Conservation (phyloP, 2,888 invertebrate species). For the Anthrax anthrax region DNA sequence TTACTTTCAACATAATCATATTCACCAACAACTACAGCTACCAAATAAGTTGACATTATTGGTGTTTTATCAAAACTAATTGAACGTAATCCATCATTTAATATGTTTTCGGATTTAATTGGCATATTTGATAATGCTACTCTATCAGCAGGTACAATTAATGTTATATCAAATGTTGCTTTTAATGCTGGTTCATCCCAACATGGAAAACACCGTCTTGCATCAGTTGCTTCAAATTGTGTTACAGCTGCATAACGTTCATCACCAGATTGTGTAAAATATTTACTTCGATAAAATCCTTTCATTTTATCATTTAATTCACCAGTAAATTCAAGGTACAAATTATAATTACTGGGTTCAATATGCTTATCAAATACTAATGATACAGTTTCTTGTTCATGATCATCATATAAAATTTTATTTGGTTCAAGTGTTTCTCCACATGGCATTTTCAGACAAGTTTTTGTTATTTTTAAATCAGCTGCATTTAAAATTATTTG, state of each 20-base stretch:
- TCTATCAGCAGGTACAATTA: conserved; percentile 65
- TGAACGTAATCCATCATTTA: conserved; percentile 36
- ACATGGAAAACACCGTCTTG: conserved; percentile 88
- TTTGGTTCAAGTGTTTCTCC: conserved; percentile 24
- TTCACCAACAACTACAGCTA: conserved; percentile 89
- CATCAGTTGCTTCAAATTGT: conserved; percentile 84
- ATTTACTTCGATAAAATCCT: conserved; percentile 89
- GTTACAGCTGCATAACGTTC: conserved; percentile 77
- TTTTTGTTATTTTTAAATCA: conserved; percentile 56
- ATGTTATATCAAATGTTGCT: conserved; percentile 80
- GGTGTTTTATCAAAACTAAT: conserved; percentile 70
- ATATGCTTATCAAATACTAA: conserved; percentile 49
- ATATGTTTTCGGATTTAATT: conserved; percentile 37
- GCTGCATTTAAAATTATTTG: conserved; percentile 62
- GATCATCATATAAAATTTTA: conserved; percentile 21
- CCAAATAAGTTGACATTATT: conserved; percentile 88
- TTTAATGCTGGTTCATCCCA: conserved; percentile 97
- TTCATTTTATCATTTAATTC: conserved; percentile 86
- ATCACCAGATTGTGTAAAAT: conserved; percentile 55
- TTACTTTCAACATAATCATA: conserved; percentile 82
- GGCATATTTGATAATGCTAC: conserved; percentile 92
- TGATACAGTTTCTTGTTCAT: conserved; percentile 53
- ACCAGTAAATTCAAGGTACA: conserved; percentile 65
- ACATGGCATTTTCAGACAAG: conserved; percentile 39
- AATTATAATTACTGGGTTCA: conserved; percentile 38